These are phyloP conservation scores for Actinernus sp. DNA, from an alignment of 92 coral and sea anemone genomes.

Conservation along the genomic window DNA sequence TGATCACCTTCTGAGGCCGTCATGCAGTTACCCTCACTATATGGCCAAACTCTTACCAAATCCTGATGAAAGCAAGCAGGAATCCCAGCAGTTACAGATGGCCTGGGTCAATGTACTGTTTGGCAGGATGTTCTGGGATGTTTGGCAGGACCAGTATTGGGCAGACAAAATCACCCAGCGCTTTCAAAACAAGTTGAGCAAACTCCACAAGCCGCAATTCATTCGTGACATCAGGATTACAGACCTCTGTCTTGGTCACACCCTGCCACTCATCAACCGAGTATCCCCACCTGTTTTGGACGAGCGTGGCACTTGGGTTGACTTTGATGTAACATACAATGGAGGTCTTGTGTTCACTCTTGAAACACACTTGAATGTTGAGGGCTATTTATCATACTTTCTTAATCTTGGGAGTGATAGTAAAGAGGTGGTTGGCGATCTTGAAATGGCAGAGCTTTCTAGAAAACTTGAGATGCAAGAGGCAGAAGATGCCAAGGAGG, in stretches of 20 bases:
- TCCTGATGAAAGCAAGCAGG: slow-evolving; percentile 45
- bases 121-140: slow-evolving; percentile 98
- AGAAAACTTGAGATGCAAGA: slow-evolving; percentile 77
- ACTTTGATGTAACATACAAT: slow-evolving; percentile 91
- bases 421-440: slow-evolving; percentile 71
- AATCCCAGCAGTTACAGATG: slow-evolving; percentile 72
- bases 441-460: slow-evolving; percentile 85
- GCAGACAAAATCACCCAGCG: slow-evolving; percentile 92
- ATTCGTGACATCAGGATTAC: slow-evolving; percentile 93
- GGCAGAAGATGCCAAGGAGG: slow-evolving; percentile 38
- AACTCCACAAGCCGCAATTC: slow-evolving; percentile 90
- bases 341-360: slow-evolving; percentile 94
- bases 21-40: slow-evolving; percentile 87
- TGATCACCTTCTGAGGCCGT: slow-evolving; percentile 10
- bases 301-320: slow-evolving; percentile 97
- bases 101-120: slow-evolving; percentile 95
- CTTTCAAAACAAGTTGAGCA: slow-evolving; percentile 90
- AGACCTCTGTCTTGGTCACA: slow-evolving; percentile 88
- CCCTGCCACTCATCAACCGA: slow-evolving; percentile 85
- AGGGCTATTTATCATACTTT: slow-evolving; percentile 86
- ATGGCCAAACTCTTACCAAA: slow-evolving; percentile 80
- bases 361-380: slow-evolving; percentile 92
- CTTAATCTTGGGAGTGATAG: slow-evolving; percentile 79
- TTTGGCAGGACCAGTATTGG: slow-evolving; percentile 98
- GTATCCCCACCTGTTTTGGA: slow-evolving; percentile 85